phyloP scores from a whole-genome alignment of 1,140 invertebrate genomes.

The Plectrocnemia conspersa region DNA sequence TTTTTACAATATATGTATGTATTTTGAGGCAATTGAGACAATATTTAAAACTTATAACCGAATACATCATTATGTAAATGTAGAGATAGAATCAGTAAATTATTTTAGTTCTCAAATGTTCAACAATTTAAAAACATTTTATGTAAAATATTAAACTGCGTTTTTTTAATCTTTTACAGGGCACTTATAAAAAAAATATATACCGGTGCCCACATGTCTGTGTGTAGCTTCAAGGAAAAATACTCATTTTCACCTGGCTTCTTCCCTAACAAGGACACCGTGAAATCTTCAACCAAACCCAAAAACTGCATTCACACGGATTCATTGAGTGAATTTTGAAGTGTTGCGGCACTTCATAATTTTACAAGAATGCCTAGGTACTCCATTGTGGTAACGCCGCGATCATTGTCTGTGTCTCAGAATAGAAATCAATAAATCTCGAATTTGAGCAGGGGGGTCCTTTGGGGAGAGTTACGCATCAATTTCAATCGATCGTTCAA shows the following conservation, averaged over 20 bases:
- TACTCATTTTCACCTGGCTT: not conserved
- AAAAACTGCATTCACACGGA: constrained; percentile 12
- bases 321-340: constrained; percentile 2
- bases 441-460: not conserved
- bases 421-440: constrained; percentile 12
- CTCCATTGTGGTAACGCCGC: not conserved
- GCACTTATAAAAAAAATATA: no score
- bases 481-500: constrained; percentile 8
- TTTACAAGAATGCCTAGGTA: no score
- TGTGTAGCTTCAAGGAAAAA: not conserved
- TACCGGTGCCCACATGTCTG: constrained; percentile 4
- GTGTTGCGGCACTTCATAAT: constrained; percentile 10
- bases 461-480: constrained; percentile 14
- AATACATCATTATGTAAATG: no score
- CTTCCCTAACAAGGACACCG: constrained; percentile 3
- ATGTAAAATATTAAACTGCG: no score
- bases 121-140: no score
- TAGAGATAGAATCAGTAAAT: no score
- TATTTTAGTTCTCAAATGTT: no score
- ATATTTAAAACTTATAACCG: no score
- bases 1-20: no score
- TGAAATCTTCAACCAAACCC: constrained; percentile 5
- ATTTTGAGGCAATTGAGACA: no score
- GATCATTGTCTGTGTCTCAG: not conserved
- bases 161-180: no score